phyloP scores from a whole-genome alignment of 1,140 invertebrate genomes.

The Drosophila serrata region DNA sequence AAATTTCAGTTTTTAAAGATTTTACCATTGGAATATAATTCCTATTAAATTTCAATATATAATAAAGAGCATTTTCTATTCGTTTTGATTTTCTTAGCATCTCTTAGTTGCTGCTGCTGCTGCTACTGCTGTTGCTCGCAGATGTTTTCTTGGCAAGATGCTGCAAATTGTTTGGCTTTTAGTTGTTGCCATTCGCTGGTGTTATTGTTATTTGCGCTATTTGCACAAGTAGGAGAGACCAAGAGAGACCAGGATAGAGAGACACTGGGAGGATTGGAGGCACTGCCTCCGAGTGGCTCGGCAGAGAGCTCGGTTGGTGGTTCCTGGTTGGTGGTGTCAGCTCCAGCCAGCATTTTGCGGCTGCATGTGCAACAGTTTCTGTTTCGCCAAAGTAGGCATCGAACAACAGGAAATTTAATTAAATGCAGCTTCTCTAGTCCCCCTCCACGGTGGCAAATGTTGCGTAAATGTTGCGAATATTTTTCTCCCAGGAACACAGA shows the following conservation, averaged over 20 bases:
- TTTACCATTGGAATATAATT: too few species aligned
- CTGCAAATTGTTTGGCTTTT: slow-evolving; percentile 65
- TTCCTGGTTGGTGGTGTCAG: slow-evolving; percentile 33
- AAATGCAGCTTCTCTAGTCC: slow-evolving; percentile 50
- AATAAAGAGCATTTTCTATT: slow-evolving; percentile 13
- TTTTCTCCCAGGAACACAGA: slow-evolving; percentile 7
- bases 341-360: slow-evolving; percentile 64
- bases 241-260: neutral
- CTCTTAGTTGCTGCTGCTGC: slow-evolving; percentile 9
- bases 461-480: slow-evolving; percentile 41
- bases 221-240: slow-evolving; percentile 24
- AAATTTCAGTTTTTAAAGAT: neutral
- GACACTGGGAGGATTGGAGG: neutral
- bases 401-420: slow-evolving; percentile 76
- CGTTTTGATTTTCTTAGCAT: neutral
- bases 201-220: slow-evolving; percentile 53
- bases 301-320: slow-evolving; percentile 21
- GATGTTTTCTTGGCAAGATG: slow-evolving; percentile 69
- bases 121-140: slow-evolving; percentile 40
- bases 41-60: neutral
- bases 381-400: slow-evolving; percentile 61
- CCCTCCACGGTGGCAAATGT: slow-evolving; percentile 12
- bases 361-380: slow-evolving; percentile 69
- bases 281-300: slow-evolving; percentile 35
- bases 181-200: slow-evolving; percentile 44